Conservation (phyloP, 2,113 vertebrate genomes). For the Cricetomys ansorgei region DNA sequence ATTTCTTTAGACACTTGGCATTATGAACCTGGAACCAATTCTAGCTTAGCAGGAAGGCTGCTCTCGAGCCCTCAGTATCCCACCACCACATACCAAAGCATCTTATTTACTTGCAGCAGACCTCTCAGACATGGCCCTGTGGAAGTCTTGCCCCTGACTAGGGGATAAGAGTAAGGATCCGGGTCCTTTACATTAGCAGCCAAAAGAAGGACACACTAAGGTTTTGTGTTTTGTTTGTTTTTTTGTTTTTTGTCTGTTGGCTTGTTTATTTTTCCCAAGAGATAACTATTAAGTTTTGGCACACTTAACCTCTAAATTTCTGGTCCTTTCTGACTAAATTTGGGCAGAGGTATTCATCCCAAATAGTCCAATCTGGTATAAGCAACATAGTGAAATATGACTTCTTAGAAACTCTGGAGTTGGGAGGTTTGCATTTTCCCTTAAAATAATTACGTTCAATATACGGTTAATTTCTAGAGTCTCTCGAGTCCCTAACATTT, state of each 20-base stretch:
- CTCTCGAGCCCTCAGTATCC: background rate
- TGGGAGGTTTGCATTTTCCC: constrained; percentile 34
- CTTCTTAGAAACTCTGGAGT: background rate
- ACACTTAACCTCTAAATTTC: background rate
- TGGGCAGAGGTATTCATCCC: background rate
- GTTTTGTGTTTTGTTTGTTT: background rate
- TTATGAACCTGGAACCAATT: constrained; percentile 31
- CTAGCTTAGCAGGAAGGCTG: background rate
- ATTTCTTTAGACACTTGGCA: background rate
- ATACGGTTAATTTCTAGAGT: background rate
- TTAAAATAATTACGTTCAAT: constrained; percentile 27
- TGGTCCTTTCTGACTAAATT: background rate
- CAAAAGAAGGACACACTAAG: background rate
- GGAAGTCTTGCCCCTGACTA: background rate
- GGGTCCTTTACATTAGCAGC: background rate
- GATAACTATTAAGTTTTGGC: background rate
- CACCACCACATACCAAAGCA: background rate
- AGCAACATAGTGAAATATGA: background rate
- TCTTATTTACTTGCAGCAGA: background rate
- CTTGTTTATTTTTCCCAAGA: background rate
- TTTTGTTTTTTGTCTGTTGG: background rate
- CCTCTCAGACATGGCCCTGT: background rate
- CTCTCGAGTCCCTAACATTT: background rate
- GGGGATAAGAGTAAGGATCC: background rate
- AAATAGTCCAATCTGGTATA: background rate